Evolutionary conservation across 1,140 invertebrate genomes (phyloP).

Genomic region (Drusus annulatus): DNA sequence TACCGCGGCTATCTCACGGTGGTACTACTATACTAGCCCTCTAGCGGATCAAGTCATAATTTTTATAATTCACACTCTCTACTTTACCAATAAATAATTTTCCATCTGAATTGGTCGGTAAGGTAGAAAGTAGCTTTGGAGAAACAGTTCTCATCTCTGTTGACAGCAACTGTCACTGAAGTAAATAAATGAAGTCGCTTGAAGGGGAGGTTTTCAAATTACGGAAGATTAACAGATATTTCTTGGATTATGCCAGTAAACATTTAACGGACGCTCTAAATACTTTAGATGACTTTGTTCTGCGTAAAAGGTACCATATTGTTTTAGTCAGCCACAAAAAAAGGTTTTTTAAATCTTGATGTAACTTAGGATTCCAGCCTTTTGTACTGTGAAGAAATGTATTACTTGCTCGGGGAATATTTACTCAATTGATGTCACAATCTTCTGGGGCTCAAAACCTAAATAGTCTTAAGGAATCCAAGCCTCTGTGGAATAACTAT

Average conservation of each 20-base stretch:
- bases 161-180: slow-evolving; percentile 19
- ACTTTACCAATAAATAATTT: too few relatives aligned
- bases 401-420: background rate
- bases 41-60: too few relatives aligned
- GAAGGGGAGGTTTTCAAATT: slow-evolving; percentile 3
- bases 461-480: background rate
- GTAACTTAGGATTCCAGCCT: background rate
- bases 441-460: background rate
- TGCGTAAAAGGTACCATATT: background rate
- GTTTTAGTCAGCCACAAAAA: background rate
- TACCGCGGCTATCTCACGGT: too few relatives aligned
- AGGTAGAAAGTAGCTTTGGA: background rate
- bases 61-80: too few relatives aligned
- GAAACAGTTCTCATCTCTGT: background rate
- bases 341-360: background rate
- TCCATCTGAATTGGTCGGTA: background rate
- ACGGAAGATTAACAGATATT: slow-evolving; percentile 6
- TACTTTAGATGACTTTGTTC: slow-evolving; percentile 5
- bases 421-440: background rate
- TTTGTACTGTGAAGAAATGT: background rate
- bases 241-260: slow-evolving; percentile 21
- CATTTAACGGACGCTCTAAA: slow-evolving; percentile 14
- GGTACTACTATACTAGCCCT: too few relatives aligned
- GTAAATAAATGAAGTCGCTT: slow-evolving; percentile 32
- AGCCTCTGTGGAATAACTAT: slow-evolving; percentile 6